Evolutionary conservation across 2,797 vertebrate species (phyloP), one percentile per base, ranked within the genome.

Genomic region (Champsocephalus esox): DNA sequence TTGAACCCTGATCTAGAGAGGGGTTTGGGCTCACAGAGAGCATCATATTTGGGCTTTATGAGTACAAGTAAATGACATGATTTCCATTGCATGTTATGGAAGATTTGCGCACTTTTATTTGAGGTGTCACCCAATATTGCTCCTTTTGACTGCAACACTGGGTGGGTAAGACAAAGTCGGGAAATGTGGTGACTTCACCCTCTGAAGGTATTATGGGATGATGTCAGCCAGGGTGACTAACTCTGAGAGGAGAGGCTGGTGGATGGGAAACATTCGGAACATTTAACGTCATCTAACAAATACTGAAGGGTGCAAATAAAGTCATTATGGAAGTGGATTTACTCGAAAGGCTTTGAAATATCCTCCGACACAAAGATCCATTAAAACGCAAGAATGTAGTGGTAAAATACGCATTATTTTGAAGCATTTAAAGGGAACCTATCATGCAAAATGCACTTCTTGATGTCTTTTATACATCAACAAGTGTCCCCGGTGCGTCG

Each of bases 101-200:
- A 24, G 28, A 28, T 28, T 5, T 70, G 43, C 9, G 9, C 0
- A 17, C 54, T 55, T 38, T 34, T 4, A 2, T 55, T 68, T 7
- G 12, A 43, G 12, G 13, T 58, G 1, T 49, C 24, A 38, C 3
- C n/a, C 13, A 17, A 14, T 32, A 32, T 54, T 45, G 13, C 28
- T 8, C 17, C 2, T 46, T 45, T 64, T 45, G 44, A 16, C 19
- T 69, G 41, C 48, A 1, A 12, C 3, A 34, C 8, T 34, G 66
- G 60, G 34, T 79, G 68, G 79, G 56, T 73, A 56, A 73, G 55
- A 45, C 5, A n/a, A 72, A 77, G 62, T 66, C 52, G 17, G 70
- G 73, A 75, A 85, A 70, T 46, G 55, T 14, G 83, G 77, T 93
- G 91, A 91, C 89, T 85, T 93, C 88, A 92, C 77, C 66, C 3